Evolutionary conservation across 1,140 invertebrate species (phyloP).

Genomic region (Helicoverpa armigera): DNA sequence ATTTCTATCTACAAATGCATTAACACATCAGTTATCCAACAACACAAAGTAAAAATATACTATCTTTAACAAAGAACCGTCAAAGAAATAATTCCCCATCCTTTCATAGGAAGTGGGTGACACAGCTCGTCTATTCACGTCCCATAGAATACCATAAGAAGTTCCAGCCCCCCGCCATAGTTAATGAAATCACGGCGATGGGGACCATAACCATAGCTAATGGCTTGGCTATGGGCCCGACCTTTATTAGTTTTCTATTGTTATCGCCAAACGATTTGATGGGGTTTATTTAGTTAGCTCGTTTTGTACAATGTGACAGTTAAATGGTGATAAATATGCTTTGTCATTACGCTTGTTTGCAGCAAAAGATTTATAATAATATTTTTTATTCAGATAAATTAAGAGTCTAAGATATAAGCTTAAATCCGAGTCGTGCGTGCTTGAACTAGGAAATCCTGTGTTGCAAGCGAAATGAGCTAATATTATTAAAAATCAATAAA

Average conservation of each 20-base stretch:
- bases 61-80: neutral
- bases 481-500: too few relatives aligned
- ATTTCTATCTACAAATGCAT: too few relatives aligned
- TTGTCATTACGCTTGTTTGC: too few relatives aligned
- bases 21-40: too few relatives aligned
- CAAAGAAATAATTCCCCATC: neutral
- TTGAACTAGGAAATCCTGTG: too few relatives aligned
- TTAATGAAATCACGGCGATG: constrained; percentile 30
- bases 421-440: too few relatives aligned
- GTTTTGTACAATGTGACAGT: neutral
- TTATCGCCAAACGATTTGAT: constrained; percentile 10
- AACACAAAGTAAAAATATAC: too few relatives aligned
- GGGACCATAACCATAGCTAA: constrained; percentile 15
- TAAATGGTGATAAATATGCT: too few relatives aligned
- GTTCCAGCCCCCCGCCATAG: neutral
- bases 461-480: too few relatives aligned
- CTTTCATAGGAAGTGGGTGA: neutral
- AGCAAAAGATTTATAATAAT: too few relatives aligned
- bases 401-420: too few relatives aligned
- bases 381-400: too few relatives aligned
- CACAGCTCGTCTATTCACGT: neutral
- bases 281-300: neutral
- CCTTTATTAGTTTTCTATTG: constrained; percentile 19
- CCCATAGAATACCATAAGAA: neutral
- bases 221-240: constrained; percentile 4